Base-by-base conservation (phyloP, 2,113 vertebrate species). In the Antechinus stuartii region DNA sequence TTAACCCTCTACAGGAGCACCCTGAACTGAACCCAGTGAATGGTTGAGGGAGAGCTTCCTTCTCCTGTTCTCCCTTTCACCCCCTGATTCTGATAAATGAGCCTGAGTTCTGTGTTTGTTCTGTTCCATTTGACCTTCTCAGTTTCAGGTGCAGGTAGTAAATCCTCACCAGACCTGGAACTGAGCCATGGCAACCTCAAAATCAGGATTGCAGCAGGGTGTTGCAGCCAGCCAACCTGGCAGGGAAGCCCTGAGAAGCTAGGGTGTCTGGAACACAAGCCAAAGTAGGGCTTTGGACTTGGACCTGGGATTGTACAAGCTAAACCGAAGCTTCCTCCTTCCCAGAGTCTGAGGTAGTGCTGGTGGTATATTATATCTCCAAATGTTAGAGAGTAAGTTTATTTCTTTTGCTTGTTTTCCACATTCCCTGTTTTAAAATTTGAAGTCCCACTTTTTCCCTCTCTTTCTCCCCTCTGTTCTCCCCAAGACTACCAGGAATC, bases 121-220 rank as follows among this genome's bases (percentile, higher is more conserved):
- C 68, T 42, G 68, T 84, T 42, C 68, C 68, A 84, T 22, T 84
- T 84, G 68, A 84, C 68, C 68, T 84, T 84, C 68, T 84, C 68
- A 84, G 68, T 42, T 84, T 84, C n/a, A 84, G 68, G 68, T 42
- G 68, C 68, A 84, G n/a, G 35, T n/a, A 76, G 16, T 76, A 76
- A 76, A 76, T 76, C 35, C 16, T 76, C 68, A 76, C 35, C 55
- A 61, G 53, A 97, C n/a, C 1, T 46, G 95, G 96, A 93, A 98
- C 30, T 93, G 49, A 91, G 19, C 95, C 93, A 94, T 98, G 95
- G 94, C 55, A 92, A 49, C 94, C 97, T 97, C 54, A 97, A 84
- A 90, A 94, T 95, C 93, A 89, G 53, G 95, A 95, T 96, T 93
- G 94, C 90, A 89, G 84, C 23, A 93, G 52, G 19, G 84, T 14